Evolutionary conservation across 92 coral and sea anemone genomes (phyloP), one percentile per base, ranked within the genome.

Genomic region (Metridium senile): DNA sequence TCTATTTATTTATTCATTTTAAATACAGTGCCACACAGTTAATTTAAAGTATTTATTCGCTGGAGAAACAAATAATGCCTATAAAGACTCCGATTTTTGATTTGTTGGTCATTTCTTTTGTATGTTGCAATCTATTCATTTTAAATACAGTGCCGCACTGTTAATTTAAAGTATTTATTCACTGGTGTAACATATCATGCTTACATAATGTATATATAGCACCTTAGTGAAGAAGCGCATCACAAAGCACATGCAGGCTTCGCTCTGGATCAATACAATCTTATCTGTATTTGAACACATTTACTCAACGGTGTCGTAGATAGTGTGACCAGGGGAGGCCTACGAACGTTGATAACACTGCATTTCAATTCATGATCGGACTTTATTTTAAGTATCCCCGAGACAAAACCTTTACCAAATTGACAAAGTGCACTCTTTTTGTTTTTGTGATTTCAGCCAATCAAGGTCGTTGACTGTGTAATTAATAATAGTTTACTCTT

Each of bases 401-500:
- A 73, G 68, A 73, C 51, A 58, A 73, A 71, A 71, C 35, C 78
- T 58, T 21, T 21, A 57, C 31, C 78, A 73, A 73, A 57, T 73
- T 73, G 57, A n/a, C 49, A 39, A 73, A 73, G 21, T 58, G 11
- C 22, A 22, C 23, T 39, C 26, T 73, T 73, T 57, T 72, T 31
- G 62, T 58, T 73, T 73, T 73, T 62, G 17, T 26, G 26, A 0
- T 33, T 57, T 73, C 56, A 73, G 78, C 78, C 78, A 73, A 73
- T 73, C 78, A 73, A 31, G 26, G 27, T 18, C 46, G 67, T n/a
- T 73, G 20, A 46, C 33, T 18, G 46, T 57, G 65, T 73, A 58
- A 73, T 73, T 73, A 62, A 73, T n/a, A 47, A 73, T 26, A 47
- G 21, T 58, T 26, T 62, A 29, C 63, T 73, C 68, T 29, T 58